Conservation (phyloP, 2,888 invertebrate species). For the Tiliacea citrago region DNA sequence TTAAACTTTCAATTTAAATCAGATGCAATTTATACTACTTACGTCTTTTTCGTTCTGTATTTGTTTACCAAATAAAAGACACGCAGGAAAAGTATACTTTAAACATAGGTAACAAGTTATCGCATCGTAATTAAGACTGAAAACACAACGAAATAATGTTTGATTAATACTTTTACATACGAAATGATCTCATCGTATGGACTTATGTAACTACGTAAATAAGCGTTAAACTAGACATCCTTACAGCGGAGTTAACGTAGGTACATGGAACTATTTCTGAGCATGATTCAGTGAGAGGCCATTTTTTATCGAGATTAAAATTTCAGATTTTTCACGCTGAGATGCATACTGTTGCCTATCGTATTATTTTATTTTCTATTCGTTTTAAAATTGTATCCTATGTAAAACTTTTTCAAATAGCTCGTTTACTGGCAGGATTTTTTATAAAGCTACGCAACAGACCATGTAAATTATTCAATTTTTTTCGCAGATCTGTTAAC, state of each 20-base stretch:
- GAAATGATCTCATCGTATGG: slow-evolving; percentile 77
- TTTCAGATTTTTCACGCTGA: slow-evolving; percentile 53
- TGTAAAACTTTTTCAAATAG: not conserved
- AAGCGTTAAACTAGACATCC: slow-evolving; percentile 80
- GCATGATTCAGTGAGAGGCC: slow-evolving; percentile 51
- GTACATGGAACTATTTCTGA: slow-evolving; percentile 55
- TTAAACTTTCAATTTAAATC: too few species aligned
- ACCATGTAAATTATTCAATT: slow-evolving; percentile 41
- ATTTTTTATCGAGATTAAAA: slow-evolving; percentile 57
- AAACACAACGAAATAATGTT: slow-evolving; percentile 63
- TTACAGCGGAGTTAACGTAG: slow-evolving; percentile 62
- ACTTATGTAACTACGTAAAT: slow-evolving; percentile 78
- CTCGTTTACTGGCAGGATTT: slow-evolving; percentile 18
- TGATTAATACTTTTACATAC: slow-evolving; percentile 70
- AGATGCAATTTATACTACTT: not conserved
- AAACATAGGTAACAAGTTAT: slow-evolving; percentile 5
- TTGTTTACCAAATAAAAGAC: slow-evolving; percentile 6
- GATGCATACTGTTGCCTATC: slow-evolving; percentile 12
- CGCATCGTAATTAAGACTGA: slow-evolving; percentile 37
- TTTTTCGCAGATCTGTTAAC: slow-evolving; percentile 23
- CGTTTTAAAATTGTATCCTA: not conserved
- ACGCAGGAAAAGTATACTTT: slow-evolving; percentile 8
- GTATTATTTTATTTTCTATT: not conserved
- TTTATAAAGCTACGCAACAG: slow-evolving; percentile 21
- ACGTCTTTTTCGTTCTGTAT: slow-evolving; percentile 8